phyloP scores from a whole-genome alignment of 2,888 invertebrate genomes.

The Aplocera efformata region DNA sequence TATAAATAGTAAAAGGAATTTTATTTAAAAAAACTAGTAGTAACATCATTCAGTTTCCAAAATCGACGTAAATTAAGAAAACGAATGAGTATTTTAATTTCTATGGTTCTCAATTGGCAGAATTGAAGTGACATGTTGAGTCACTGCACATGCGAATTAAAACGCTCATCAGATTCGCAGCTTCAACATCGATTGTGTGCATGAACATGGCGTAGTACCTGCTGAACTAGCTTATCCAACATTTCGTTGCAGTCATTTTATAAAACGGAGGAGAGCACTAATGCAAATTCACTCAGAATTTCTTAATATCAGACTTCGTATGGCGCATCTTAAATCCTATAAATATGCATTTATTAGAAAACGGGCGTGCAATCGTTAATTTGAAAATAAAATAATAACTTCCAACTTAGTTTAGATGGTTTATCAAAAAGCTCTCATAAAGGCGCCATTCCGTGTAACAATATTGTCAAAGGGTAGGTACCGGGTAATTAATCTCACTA shows the following conservation, averaged over 20 bases:
- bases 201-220: too few species aligned
- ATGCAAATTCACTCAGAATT: too few species aligned
- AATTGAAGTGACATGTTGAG: background rate
- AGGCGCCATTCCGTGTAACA: slow-evolving; percentile 4
- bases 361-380: too few species aligned
- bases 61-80: slow-evolving; percentile 3
- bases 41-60: too few species aligned
- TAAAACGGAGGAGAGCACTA: too few species aligned
- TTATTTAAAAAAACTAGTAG: too few species aligned
- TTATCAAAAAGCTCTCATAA: slow-evolving; percentile 1
- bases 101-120: slow-evolving; percentile 2
- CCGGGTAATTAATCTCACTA: slow-evolving; percentile 27
- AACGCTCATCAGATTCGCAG: slow-evolving; percentile 1
- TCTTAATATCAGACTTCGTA: too few species aligned
- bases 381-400: background rate
- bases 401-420: slow-evolving; percentile 3
- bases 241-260: too few species aligned
- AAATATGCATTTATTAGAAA: background rate
- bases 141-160: slow-evolving; percentile 12
- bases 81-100: slow-evolving; percentile 3
- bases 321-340: too few species aligned
- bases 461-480: slow-evolving; percentile 13
- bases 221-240: too few species aligned
- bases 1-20: too few species aligned
- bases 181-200: background rate